Evolutionary conservation across 2,113 vertebrate genomes (phyloP).

Genomic region (Dolichallabes microphthalmus): DNA sequence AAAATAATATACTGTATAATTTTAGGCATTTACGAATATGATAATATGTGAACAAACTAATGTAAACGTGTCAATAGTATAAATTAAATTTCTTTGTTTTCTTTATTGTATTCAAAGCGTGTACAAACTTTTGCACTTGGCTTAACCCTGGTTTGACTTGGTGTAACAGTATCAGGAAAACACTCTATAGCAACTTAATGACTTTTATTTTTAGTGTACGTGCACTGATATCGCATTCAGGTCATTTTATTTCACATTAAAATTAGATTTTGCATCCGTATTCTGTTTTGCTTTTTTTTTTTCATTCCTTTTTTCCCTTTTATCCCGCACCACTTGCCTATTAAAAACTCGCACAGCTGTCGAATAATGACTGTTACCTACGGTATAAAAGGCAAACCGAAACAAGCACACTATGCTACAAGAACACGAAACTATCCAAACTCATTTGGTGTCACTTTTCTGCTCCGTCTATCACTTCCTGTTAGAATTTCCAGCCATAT

Average conservation of each 20-base stretch:
- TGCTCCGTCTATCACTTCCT: constrained; percentile 2
- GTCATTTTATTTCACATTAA: too few relatives aligned
- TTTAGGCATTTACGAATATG: background rate
- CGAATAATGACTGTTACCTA: background rate
- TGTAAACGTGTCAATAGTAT: background rate
- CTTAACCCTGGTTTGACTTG: background rate
- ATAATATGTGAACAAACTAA: background rate
- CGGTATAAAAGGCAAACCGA: background rate
- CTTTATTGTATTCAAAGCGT: background rate
- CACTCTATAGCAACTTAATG: background rate
- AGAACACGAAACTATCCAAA: background rate
- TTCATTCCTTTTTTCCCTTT: background rate
- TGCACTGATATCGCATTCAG: background rate
- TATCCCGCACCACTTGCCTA: background rate
- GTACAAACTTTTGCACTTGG: background rate
- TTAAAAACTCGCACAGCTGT: background rate
- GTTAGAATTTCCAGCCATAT: constrained; percentile 20
- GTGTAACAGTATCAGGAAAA: background rate
- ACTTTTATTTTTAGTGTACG: background rate
- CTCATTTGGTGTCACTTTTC: background rate
- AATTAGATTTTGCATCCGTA: background rate
- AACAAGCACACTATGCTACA: background rate
- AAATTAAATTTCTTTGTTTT: background rate
- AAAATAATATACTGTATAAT: background rate
- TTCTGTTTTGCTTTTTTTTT: background rate